Evolutionary conservation across 2,888 invertebrate species (phyloP).

Genomic region (Volucella zonaria): DNA sequence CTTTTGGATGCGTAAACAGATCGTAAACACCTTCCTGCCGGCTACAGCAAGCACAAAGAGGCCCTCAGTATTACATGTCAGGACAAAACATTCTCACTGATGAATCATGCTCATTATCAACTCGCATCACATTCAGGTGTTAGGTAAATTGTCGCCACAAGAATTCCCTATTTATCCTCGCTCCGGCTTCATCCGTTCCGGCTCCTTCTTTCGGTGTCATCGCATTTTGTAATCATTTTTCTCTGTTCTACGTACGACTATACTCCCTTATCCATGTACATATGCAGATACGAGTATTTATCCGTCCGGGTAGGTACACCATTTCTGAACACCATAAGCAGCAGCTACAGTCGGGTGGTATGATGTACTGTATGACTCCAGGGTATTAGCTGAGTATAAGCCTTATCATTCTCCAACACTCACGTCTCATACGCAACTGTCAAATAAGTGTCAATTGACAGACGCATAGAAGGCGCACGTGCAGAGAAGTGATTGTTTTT

Average conservation of each 20-base stretch:
- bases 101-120: slow-evolving; percentile 55
- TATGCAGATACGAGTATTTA: too few species aligned
- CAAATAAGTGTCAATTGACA: slow-evolving; percentile 71
- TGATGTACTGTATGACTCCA: background rate
- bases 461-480: slow-evolving; percentile 56
- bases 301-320: too few species aligned
- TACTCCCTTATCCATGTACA: background rate
- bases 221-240: slow-evolving; percentile 12
- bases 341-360: slow-evolving; percentile 5
- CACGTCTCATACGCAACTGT: slow-evolving; percentile 66
- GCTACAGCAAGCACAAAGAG: background rate
- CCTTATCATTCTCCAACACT: slow-evolving; percentile 57
- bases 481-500: slow-evolving; percentile 21
- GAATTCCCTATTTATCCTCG: background rate
- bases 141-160: slow-evolving; percentile 48
- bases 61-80: slow-evolving; percentile 29
- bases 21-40: slow-evolving; percentile 40
- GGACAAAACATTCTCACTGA: slow-evolving; percentile 11
- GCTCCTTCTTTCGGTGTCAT: slow-evolving; percentile 3
- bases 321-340: slow-evolving; percentile 25
- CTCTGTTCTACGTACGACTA: background rate
- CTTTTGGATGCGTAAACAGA: slow-evolving; percentile 48
- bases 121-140: slow-evolving; percentile 43
- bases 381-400: slow-evolving; percentile 40
- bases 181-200: background rate